phyloP scores from a whole-genome alignment of 92 coral and sea anemone genomes.

The Meandrina meandrites region DNA sequence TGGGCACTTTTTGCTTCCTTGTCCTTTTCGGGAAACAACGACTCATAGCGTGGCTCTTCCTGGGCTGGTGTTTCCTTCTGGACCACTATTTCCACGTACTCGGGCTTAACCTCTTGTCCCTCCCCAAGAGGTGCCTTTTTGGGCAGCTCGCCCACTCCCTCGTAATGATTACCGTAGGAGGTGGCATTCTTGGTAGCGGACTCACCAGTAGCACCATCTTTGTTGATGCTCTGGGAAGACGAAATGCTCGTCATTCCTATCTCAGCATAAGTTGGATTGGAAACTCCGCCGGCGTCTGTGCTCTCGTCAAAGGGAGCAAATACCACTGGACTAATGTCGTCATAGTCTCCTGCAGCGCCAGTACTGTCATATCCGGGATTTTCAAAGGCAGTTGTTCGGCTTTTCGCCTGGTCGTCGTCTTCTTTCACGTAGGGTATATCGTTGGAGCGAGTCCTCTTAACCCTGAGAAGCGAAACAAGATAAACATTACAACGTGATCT shows the following conservation, averaged over 20 bases:
- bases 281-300: background rate
- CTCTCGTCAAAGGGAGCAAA: slow-evolving; percentile 37
- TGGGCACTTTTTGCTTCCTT: slow-evolving; percentile 13
- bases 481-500: too few species aligned
- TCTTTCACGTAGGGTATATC: slow-evolving; percentile 13
- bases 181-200: background rate
- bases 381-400: slow-evolving; percentile 37
- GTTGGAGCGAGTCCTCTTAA: background rate
- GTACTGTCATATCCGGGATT: slow-evolving; percentile 35
- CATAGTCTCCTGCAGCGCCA: background rate
- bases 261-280: slow-evolving; percentile 29
- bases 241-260: slow-evolving; percentile 25
- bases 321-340: background rate
- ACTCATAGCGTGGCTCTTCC: slow-evolving; percentile 14
- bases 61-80: slow-evolving; percentile 1
- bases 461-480: background rate
- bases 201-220: background rate
- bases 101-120: background rate
- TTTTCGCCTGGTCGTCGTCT: background rate
- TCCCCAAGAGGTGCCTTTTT: slow-evolving; percentile 14
- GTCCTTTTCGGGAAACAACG: background rate
- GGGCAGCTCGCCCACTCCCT: slow-evolving; percentile 22
- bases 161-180: background rate
- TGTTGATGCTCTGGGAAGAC: background rate
- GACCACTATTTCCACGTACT: background rate